These are phyloP conservation scores for Lanius collurio DNA, from an alignment of 2,113 vertebrate species.

Conservation along the genomic window DNA sequence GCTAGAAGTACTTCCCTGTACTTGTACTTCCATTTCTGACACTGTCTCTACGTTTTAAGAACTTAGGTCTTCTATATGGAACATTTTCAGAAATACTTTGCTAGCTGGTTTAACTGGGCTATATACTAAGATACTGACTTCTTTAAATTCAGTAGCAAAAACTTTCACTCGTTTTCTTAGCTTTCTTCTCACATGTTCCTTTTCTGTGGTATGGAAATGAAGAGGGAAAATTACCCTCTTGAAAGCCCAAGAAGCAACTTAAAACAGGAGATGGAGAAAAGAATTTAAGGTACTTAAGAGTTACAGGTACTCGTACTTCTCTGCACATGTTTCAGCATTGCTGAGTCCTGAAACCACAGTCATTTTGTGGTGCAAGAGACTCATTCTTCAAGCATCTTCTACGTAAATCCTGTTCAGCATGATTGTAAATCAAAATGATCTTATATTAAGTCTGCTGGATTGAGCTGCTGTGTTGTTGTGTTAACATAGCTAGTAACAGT, in stretches of 20 bases:
- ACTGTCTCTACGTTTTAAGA: not conserved
- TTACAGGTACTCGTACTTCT: not conserved
- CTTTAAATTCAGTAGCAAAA: not conserved
- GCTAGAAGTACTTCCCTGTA: not conserved
- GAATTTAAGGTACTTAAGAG: not conserved
- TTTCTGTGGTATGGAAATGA: not conserved
- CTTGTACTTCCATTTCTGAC: not conserved
- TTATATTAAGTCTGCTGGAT: not conserved
- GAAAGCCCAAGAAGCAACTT: not conserved
- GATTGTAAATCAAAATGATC: not conserved
- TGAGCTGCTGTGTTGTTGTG: not conserved
- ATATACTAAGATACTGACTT: not conserved
- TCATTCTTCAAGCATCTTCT: not conserved
- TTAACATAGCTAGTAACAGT: not conserved
- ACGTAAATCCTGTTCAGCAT: not conserved
- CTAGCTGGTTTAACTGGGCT: not conserved
- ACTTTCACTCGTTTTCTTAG: not conserved
- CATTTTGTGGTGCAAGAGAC: not conserved
- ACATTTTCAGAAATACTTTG: not conserved
- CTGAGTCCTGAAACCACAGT: not conserved
- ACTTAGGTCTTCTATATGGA: not conserved
- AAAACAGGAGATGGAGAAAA: rapidly evolving
- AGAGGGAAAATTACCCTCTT: not conserved
- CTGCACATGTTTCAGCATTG: not conserved
- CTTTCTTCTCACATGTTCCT: not conserved